Conservation (phyloP, 1,140 invertebrate genomes). For the Zaprionus gabonicus region DNA sequence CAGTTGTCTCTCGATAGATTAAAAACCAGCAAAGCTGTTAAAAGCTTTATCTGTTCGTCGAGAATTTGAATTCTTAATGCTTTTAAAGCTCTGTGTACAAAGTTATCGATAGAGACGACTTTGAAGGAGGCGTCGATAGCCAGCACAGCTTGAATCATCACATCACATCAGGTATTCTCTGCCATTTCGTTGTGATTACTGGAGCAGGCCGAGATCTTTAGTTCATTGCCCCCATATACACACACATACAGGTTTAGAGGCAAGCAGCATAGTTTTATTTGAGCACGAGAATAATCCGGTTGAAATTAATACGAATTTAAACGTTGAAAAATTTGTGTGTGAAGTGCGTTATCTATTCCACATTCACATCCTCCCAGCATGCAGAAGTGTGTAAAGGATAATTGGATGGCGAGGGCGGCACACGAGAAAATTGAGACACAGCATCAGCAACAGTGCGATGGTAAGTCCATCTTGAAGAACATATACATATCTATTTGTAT, state of each 20-base stretch:
- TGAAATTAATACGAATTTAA: constrained; percentile 25
- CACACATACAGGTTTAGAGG: constrained; percentile 9
- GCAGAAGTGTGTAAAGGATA: constrained; percentile 66
- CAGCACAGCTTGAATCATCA: neutral
- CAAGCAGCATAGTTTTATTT: constrained; percentile 24
- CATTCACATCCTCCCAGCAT: constrained; percentile 29
- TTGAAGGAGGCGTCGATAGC: neutral
- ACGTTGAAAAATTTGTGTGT: constrained; percentile 33
- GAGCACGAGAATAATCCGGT: constrained; percentile 22
- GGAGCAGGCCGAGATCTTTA: constrained; percentile 14
- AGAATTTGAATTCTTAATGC: no score
- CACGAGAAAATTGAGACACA: constrained; percentile 35
- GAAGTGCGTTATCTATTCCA: constrained; percentile 19
- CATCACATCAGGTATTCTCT: constrained; percentile 11
- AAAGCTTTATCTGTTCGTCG: no score
- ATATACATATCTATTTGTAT: neutral
- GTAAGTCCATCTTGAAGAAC: constrained; percentile 30
- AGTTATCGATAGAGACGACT: neutral
- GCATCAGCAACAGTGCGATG: constrained; percentile 43
- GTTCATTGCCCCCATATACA: constrained; percentile 19
- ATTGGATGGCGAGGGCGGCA: constrained; percentile 43
- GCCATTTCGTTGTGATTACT: neutral
- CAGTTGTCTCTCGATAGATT: neutral
- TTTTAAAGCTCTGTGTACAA: no score
- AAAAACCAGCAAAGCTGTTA: no score